Percentiles rank a stretch among this genome's conserved stretches.
Conservation (phyloP, 2,888 invertebrate genomes). For the Gastrophysa polygoni region DNA sequence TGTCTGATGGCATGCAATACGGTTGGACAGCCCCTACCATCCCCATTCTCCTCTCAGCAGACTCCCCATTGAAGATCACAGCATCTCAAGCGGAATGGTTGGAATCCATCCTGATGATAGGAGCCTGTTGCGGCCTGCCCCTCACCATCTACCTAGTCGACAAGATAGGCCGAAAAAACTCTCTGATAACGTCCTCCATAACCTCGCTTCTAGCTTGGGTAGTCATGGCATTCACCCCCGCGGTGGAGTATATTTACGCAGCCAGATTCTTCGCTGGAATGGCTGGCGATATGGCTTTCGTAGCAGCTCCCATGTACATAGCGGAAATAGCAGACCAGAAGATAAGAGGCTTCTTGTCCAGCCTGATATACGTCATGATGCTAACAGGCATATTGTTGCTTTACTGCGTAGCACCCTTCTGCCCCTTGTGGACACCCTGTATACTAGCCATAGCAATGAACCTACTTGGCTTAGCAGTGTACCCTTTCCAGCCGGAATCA, state of each 20-base stretch:
- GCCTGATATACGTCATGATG: conserved; percentile 57
- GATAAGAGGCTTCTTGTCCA: conserved; percentile 54
- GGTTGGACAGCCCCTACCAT: conserved; percentile 57
- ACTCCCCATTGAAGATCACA: conserved; percentile 48
- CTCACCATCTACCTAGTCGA: conserved; percentile 51
- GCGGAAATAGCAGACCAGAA: conserved; percentile 57
- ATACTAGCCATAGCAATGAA: conserved; percentile 43
- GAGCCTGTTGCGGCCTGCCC: conserved; percentile 50
- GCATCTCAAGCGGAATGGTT: conserved; percentile 46
- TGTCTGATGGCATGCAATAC: conserved; percentile 58
- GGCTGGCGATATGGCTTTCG: conserved; percentile 56
- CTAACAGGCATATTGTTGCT: conserved; percentile 54
- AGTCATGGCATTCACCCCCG: conserved; percentile 50
- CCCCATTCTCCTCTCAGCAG: conserved; percentile 47
- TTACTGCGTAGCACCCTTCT: conserved; percentile 52
- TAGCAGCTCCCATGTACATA: conserved; percentile 57
- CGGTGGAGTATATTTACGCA: conserved; percentile 48
- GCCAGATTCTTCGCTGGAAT: conserved; percentile 54
- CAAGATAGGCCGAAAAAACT: conserved; percentile 51
- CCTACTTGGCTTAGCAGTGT: conserved; percentile 47
- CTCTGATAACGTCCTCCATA: conserved; percentile 50
- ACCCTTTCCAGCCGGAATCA: conserved; percentile 56
- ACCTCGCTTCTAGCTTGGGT: conserved; percentile 53
- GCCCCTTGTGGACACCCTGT: conserved; percentile 47
- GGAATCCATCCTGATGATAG: conserved; percentile 48